Evolutionary conservation across 2,797 vertebrate species (phyloP), one percentile per base, ranked within the genome.

Genomic region (Sebastes minor): DNA sequence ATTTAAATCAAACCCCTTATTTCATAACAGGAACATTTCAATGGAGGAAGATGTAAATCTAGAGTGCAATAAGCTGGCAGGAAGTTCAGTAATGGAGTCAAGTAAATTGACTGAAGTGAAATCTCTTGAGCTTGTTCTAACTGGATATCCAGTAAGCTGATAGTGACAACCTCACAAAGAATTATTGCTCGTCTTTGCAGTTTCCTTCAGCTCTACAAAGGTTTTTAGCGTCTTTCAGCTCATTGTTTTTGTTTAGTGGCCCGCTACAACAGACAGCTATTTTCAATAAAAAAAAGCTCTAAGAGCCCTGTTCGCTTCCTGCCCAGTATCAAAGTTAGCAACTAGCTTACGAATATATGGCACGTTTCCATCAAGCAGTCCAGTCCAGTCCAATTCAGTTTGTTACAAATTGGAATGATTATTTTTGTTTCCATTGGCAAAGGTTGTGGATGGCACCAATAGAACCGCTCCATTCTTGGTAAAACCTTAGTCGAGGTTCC

Each of bases 1-100:
- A 62, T 82, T 60, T 71, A 85, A 87, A 76, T 80, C 62, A 80
- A 63, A 25, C 12, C 13, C 30, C 74, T 83, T 76, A 79, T 86
- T 87, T 81, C 35, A 56, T n/a, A 88, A 67, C 74, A 77, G 49
- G 55, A 77, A 74, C 10, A 27, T 71, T 76, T 83, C 10, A 49
- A 22, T 32, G 42, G 23, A 68, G 46, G 61, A 78, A 65, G 33
- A 89, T 65, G 55, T 76, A 83, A 83, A 82, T 82, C 75, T 57
- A 55, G 27, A 77, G 32, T 27, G 60, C 69, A 75, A 53, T 69
- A 60, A 71, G 59, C 65, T 67, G 74, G 78, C 38, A 79, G 67
- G 33, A 74, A 59, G 62, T 71, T 88, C 13, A 57, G 42, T 66
- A 33, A 70, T 78, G 25, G 55, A 67, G 52, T 76, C 49, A 46